phyloP scores from a whole-genome alignment of 1,140 invertebrate genomes.

The Triops cancriformis region DNA sequence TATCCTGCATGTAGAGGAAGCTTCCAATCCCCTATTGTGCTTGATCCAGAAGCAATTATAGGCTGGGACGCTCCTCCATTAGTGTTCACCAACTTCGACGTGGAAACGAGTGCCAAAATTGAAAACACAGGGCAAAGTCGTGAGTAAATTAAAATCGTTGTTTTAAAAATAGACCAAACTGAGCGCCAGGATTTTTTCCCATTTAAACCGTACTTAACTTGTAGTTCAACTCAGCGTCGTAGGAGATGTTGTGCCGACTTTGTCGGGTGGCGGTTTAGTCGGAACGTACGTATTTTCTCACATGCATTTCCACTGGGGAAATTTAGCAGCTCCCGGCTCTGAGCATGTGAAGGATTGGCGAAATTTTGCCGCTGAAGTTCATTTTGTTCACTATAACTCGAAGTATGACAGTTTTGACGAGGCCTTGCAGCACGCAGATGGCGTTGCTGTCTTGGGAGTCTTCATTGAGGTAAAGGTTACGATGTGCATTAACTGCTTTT shows the following conservation, averaged over 20 bases:
- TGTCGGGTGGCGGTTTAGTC: slow-evolving; percentile 53
- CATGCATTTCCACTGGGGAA: slow-evolving; percentile 79
- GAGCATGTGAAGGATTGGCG: slow-evolving; percentile 74
- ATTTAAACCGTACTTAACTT: background rate
- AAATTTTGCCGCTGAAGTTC: slow-evolving; percentile 43
- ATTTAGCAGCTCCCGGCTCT: slow-evolving; percentile 67
- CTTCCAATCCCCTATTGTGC: background rate
- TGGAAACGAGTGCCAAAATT: background rate
- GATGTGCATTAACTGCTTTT: too few relatives aligned
- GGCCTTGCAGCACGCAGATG: slow-evolving; percentile 41
- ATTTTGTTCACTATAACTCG: slow-evolving; percentile 45
- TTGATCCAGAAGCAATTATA: background rate
- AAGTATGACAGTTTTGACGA: slow-evolving; percentile 40
- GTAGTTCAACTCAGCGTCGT: background rate
- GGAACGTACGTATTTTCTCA: slow-evolving; percentile 68
- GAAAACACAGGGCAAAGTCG: background rate
- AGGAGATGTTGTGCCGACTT: slow-evolving; percentile 22
- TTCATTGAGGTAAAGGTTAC: slow-evolving; percentile 41
- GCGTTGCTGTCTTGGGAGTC: slow-evolving; percentile 44
- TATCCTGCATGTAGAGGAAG: background rate
- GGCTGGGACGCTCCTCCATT: background rate
- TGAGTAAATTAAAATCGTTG: background rate
- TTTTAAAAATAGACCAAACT: too few relatives aligned
- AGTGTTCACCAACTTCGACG: background rate
- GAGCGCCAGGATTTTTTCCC: too few relatives aligned